Evolutionary conservation across 2,888 invertebrate species (phyloP).

Genomic region (Clistopyga incitator): DNA sequence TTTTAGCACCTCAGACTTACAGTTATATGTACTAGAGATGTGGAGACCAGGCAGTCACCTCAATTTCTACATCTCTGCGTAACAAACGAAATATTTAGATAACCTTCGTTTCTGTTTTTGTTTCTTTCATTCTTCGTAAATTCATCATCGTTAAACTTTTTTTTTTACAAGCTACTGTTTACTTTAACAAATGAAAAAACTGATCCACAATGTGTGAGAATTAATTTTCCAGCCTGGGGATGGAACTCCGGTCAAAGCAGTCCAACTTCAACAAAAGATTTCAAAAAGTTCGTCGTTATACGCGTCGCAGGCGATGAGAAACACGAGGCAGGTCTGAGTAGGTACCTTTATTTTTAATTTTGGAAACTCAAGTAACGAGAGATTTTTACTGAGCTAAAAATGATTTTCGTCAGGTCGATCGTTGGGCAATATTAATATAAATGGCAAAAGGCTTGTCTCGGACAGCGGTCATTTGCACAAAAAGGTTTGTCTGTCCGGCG

Average conservation of each 20-base stretch:
- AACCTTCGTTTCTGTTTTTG: not conserved
- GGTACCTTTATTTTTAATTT: conserved; percentile 63
- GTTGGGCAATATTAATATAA: conserved; percentile 83
- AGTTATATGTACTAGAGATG: conserved; percentile 63
- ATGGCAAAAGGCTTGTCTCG: conserved; percentile 83
- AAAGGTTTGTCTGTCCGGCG: conserved; percentile 83
- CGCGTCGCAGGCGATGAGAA: conserved; percentile 86
- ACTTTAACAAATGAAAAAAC: too few species aligned
- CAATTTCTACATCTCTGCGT: conserved; percentile 33
- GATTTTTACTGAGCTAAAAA: not conserved
- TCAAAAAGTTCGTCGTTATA: conserved; percentile 88
- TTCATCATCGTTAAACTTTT: too few species aligned
- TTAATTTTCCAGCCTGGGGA: conserved; percentile 83
- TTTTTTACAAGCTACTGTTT: too few species aligned
- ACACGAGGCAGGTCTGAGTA: conserved; percentile 83
- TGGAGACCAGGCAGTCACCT: conserved; percentile 35
- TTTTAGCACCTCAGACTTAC: conserved; percentile 69
- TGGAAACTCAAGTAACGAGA: not conserved
- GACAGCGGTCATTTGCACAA: conserved; percentile 82
- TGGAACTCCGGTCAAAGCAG: conserved; percentile 85
- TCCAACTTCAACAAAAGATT: conserved; percentile 85
- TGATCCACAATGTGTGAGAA: not conserved
- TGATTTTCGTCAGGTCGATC: conserved; percentile 78
- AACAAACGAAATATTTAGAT: not conserved
- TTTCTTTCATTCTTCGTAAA: not conserved